Evolutionary conservation across 2,113 vertebrate species (phyloP).

Genomic region (Dendrocopos noguchii): DNA sequence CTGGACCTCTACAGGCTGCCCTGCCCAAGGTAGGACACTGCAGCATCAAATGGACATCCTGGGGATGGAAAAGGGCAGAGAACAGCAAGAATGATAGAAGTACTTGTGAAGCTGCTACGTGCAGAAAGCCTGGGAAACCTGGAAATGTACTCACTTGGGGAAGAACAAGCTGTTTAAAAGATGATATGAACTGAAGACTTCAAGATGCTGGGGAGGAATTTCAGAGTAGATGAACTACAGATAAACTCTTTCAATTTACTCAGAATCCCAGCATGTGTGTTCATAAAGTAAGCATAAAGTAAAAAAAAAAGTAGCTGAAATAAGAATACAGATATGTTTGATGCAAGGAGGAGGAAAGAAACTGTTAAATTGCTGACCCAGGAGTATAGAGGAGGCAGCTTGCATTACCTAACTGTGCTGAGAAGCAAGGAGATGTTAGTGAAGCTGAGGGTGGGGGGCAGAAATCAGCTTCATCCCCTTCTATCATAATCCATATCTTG

Average conservation of each 20-base stretch:
- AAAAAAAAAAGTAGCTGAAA: neutral
- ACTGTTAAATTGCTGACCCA: neutral
- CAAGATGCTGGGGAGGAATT: conserved; percentile 1
- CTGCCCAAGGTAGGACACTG: neutral
- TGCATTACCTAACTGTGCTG: neutral
- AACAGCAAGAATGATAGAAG: neutral
- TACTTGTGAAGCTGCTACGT: rapidly evolving
- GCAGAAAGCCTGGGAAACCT: conserved; percentile 11
- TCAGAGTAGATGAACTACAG: neutral
- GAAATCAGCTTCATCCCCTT: neutral
- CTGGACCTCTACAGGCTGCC: neutral
- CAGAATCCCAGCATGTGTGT: neutral
- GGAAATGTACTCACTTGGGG: neutral
- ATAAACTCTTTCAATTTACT: neutral
- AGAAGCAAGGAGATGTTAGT: rapidly evolving
- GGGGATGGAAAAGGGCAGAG: conserved; percentile 22
- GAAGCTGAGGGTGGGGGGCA: neutral
- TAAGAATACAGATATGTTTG: neutral
- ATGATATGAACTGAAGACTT: neutral
- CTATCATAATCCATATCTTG: neutral
- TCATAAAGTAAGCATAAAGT: neutral
- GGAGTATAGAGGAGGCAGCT: neutral
- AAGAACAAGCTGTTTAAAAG: neutral
- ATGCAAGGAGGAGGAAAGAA: neutral
- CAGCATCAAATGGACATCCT: neutral